Evolutionary conservation across 2,888 invertebrate species (phyloP).

Genomic region (Drosophila koepferae): DNA sequence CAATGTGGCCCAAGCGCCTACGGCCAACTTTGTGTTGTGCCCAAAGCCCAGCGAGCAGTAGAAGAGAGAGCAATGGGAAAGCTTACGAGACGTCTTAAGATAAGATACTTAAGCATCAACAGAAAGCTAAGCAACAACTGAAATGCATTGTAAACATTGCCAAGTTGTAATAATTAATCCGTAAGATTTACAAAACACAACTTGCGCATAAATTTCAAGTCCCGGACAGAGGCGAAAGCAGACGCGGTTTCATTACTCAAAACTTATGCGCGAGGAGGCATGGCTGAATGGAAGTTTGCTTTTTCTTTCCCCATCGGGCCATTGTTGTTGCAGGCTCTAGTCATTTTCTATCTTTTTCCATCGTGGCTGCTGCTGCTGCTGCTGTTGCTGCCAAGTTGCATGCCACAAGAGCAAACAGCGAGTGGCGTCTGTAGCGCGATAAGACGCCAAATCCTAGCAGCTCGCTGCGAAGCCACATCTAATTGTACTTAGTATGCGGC

Average conservation of each 20-base stretch:
- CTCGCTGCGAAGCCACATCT: conserved; percentile 47
- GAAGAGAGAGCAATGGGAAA: not conserved
- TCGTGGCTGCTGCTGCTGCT: conserved; percentile 12
- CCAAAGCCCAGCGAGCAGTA: not conserved
- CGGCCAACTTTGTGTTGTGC: conserved; percentile 11
- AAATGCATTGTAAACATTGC: conserved; percentile 75
- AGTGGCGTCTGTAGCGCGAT: conserved; percentile 42
- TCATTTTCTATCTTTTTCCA: conserved; percentile 34
- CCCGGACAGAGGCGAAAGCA: conserved; percentile 4
- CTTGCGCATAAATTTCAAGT: conserved; percentile 59
- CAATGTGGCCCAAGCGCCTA: conserved; percentile 23
- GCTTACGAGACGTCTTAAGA: conserved; percentile 31
- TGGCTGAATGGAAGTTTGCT: conserved; percentile 14
- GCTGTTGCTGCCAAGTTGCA: conserved; percentile 49
- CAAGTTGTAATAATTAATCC: conserved; percentile 82
- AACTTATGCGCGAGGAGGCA: conserved; percentile 28
- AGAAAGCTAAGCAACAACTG: conserved; percentile 35
- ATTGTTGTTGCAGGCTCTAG: conserved; percentile 50
- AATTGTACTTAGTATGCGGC: conserved; percentile 72
- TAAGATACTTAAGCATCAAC: conserved; percentile 53
- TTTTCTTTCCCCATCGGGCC: conserved; percentile 30
- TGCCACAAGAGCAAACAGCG: conserved; percentile 67
- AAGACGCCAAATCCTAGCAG: conserved; percentile 53
- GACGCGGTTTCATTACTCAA: conserved; percentile 66
- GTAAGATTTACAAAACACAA: conserved; percentile 76